Evolutionary conservation across 2,888 invertebrate genomes (phyloP), one percentile per base, ranked within the genome.

Genomic region (Rhaphigaster nebulosa): DNA sequence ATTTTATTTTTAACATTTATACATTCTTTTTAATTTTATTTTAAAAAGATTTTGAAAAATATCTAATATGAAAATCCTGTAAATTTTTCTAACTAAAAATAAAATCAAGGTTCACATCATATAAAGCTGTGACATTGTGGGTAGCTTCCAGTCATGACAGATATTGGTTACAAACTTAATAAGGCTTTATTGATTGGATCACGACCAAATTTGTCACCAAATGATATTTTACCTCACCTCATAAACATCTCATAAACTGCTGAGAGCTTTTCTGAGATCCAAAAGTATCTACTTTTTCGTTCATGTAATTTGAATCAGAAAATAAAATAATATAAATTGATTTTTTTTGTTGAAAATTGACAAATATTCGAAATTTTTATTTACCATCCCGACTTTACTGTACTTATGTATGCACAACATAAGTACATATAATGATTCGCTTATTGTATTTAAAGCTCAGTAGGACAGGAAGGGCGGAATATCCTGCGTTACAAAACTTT

Each of bases 131-230:
- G 70, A 38, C 34, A 29, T 38, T 20, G 38, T 6, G 10, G 45
- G 84, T n/a, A 26, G 18, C n/a, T n/a, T n/a, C n/a, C 6, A 6
- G 26, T n/a, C 45, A n/a, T 45, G 45, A 80, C 1, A 80, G 80
- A 41, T 84, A 84, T 84, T 84, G 45, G 84, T n/a, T 45, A 20
- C 84, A 45, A 84, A 84, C 45, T 45, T 84, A 13, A 84, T 84
- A 84, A 84, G 15, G 45, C 45, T 13, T 84, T 84, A 84, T 84
- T 84, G 45, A 84, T 84, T 84, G 45, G 84, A n/a, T 23, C n/a
- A 18, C 10, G 84, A 26, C 84, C 84, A 50, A 23, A 84, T 84
- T 84, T n/a, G 8, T 18, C 84, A 3, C 45, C 38, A 84, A 45
- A 84, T 84, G 26, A n/a, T n/a, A 45, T 84, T 84, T 50, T 50